Conservation (phyloP, 2,888 invertebrate genomes). For the Polyommatus iphigenia region DNA sequence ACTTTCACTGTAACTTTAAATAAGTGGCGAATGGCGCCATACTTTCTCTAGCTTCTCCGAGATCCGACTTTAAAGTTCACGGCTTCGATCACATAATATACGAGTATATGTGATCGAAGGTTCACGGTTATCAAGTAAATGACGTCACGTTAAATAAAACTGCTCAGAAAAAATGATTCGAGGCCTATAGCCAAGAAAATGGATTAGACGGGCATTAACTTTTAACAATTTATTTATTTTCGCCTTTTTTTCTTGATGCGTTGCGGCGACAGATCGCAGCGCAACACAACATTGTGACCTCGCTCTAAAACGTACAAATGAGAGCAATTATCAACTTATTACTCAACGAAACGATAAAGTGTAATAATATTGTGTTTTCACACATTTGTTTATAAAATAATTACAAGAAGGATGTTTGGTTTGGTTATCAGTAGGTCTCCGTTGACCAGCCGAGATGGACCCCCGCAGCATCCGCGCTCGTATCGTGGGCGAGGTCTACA, state of each 20-base stretch:
- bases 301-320: neutral
- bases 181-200: neutral
- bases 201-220: no score
- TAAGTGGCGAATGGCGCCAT: neutral
- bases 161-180: neutral
- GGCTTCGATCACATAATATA: neutral
- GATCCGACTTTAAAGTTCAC: constrained; percentile 13
- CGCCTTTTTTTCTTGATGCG: neutral
- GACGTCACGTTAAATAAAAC: neutral
- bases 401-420: constrained; percentile 32
- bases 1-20: neutral
- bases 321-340: constrained; percentile 8
- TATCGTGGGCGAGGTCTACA: constrained; percentile 61
- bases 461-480: constrained; percentile 54
- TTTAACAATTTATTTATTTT: no score
- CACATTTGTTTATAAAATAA: constrained; percentile 31
- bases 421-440: constrained; percentile 29
- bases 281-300: no score
- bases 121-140: no score
- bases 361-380: constrained; percentile 29
- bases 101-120: no score
- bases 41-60: neutral
- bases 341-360: constrained; percentile 6
- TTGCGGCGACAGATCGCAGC: no score
- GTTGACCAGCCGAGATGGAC: constrained; percentile 40